phyloP scores from a whole-genome alignment of 2,113 vertebrate genomes.

The Forbesichthys agassizii region DNA sequence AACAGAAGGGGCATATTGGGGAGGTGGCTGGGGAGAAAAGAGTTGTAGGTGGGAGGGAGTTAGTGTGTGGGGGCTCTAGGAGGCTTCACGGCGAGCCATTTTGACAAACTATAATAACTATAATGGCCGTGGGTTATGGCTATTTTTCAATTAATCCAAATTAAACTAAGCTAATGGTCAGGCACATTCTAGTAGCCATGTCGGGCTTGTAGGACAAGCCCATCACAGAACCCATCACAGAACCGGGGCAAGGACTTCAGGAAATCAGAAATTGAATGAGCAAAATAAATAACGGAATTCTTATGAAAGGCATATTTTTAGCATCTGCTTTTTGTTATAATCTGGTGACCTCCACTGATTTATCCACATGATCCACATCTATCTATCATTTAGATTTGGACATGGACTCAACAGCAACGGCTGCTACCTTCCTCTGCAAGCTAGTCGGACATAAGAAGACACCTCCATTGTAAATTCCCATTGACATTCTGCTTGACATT shows the following conservation, averaged over 20 bases:
- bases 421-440: too few relatives aligned
- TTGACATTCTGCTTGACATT: constrained; percentile 78
- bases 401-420: too few relatives aligned
- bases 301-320: constrained; percentile 13
- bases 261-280: constrained; percentile 27
- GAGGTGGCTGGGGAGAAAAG: not conserved
- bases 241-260: not conserved
- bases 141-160: constrained; percentile 72
- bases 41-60: not conserved
- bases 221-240: constrained; percentile 5
- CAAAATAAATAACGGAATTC: constrained; percentile 42
- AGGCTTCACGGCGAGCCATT: constrained; percentile 44
- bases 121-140: constrained; percentile 62
- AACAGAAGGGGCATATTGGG: not conserved
- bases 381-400: too few relatives aligned
- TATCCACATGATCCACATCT: too few relatives aligned
- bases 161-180: constrained; percentile 50
- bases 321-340: not conserved
- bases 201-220: constrained; percentile 33
- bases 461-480: constrained; percentile 60
- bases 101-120: constrained; percentile 52
- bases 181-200: constrained; percentile 37
- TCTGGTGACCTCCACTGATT: too few relatives aligned
- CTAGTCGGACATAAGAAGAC: constrained; percentile 36
- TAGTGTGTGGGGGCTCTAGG: constrained; percentile 3